Base-by-base conservation (phyloP, 2,888 invertebrate species). In the Eucriotettix oculatus region DNA sequence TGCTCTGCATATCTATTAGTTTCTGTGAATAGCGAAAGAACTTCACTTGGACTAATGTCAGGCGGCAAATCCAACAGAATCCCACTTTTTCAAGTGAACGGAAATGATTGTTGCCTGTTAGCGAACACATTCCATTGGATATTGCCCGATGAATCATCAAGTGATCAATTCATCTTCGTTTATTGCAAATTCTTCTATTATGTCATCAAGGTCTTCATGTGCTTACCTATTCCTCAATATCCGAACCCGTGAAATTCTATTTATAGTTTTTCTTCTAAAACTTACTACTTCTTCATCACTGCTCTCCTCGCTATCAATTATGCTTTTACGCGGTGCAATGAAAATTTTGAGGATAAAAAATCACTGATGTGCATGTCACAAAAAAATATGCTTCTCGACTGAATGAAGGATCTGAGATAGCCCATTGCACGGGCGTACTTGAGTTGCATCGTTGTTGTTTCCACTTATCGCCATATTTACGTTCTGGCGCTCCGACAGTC, bases 1-100 rank as follows among this genome's bases (percentile, higher is more conserved):
- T 66, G 63, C 42, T 66, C 62, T 42, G 65, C 65, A 62, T 64
- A 66, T 59, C 61, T 64, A 57, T 66, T 66, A 14, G 63, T 64
- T 16, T 64, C 63, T 52, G 60, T 57, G 29, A 63, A 58, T 42
- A 59, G 43, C 54, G 60, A 59, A 63, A 60, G 40, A 11, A 63
- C 60, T n/a, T 58, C 58, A n/a, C n/a, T n/a, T n/a, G n/a, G n/a
- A n/a, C n/a, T n/a, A n/a, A n/a, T n/a, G n/a, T n/a, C n/a, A 54
- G 57, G 56, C 41, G 61, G 63, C 52, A 65, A 64, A 57, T 65
- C 59, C 57, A 61, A 17, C 11, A 62, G 60, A 60, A 64, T 58
- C 16, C 63, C 63, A 58, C 56, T 17, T 62, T 64, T 61, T 55
- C 58, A 62, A 44, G 61, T 62, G 59, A 64, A 63, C 48, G 61